Base-by-base conservation (phyloP, 2,113 vertebrate species). In the Brachyhypopomus gauderio region DNA sequence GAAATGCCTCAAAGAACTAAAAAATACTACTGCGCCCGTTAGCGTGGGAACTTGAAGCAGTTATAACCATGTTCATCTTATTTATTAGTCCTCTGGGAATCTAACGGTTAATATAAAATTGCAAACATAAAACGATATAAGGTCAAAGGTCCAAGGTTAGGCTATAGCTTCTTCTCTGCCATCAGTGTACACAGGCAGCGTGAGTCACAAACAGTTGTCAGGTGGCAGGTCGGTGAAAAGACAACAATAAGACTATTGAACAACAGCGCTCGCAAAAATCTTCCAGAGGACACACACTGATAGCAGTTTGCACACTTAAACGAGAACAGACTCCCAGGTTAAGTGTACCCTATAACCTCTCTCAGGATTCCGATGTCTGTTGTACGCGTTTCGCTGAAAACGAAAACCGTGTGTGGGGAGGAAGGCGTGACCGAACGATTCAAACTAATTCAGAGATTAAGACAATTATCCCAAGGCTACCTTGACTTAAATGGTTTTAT, bases 211-310 rank as follows among this genome's bases (percentile, higher is more conserved):
- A 79, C 41, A 3, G 38, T 77, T 79, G 72, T 79, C 77, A 38
- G 52, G 34, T 62, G 70, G 77, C 72, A 41, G 64, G 52, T 72
- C 41, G 52, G 77, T 82, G 75, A 63, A 72, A 27, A 67, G 75
- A 76, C 71, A 59, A 85, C 80, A n/a, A 14, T 82, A 82, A 82
- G 84, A 85, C 77, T 69, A 30, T 14, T 34, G 75, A 63, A 80
- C 56, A 60, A 84, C 63, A 84, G 82, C 71, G 79, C 71, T 83
- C 75, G 58, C 62, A 62, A 30, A 30, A 75, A 81, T 27, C 56
- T 84, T 82, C 64, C 81, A 56, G 69, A 73, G 78, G 79, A 86
- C 34, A 22, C 72, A 83, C 66, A 19, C 64, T 75, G 72, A 79
- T 60, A 83, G 77, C 72, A 72, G 73, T 64, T 77, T 81, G 85